Conservation (phyloP, 1,140 invertebrate species). For the Bombus affinis region DNA sequence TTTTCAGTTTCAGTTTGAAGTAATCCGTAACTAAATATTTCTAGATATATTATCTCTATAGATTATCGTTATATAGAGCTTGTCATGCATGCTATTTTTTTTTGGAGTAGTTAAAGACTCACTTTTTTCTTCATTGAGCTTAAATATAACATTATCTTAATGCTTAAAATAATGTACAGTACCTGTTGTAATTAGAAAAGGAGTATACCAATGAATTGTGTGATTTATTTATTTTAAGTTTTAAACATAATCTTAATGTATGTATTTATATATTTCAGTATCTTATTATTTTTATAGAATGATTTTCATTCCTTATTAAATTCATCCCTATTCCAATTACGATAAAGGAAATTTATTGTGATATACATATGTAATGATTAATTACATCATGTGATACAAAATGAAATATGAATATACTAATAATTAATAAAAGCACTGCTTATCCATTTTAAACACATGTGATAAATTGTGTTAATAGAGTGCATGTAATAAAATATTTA, state of each 20-base stretch:
- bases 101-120: no score
- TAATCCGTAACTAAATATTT: not conserved
- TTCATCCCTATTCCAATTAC: not conserved
- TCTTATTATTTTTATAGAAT: not conserved
- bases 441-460: not conserved
- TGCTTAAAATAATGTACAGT: not conserved
- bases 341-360: not conserved
- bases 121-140: not conserved
- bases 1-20: not conserved
- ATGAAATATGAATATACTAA: not conserved
- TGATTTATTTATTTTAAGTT: conserved; percentile 4
- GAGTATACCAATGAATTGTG: not conserved
- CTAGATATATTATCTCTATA: not conserved
- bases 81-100: not conserved
- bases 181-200: not conserved
- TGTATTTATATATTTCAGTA: not conserved
- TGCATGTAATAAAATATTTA: conserved; percentile 2
- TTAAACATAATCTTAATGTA: not conserved
- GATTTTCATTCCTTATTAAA: not conserved
- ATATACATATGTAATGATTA: conserved; percentile 1
- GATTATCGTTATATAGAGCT: not conserved
- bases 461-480: conserved; percentile 8
- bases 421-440: not conserved
- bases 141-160: not conserved
- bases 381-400: conserved; percentile 9